Conservation (phyloP, 2,113 vertebrate genomes). For the Myotis davidii region DNA sequence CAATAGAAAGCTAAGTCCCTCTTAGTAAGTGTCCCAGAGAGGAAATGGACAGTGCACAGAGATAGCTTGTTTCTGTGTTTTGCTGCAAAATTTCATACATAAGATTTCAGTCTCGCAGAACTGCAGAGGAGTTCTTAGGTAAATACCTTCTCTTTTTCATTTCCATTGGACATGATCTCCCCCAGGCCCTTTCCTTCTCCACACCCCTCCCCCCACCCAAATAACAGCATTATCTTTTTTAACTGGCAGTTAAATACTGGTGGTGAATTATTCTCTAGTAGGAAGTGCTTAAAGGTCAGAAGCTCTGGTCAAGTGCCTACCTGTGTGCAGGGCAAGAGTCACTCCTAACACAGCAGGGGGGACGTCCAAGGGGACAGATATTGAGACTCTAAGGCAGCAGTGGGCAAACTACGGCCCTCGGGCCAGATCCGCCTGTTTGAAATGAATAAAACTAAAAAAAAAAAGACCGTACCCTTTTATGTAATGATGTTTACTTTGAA, state of each 20-base stretch:
- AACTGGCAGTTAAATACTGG: neutral
- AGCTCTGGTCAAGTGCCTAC: neutral
- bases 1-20: neutral
- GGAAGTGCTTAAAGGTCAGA: neutral
- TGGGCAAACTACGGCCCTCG: too few relatives aligned
- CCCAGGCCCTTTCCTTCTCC: neutral
- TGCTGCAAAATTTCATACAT: neutral
- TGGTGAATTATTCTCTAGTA: conserved; percentile 2
- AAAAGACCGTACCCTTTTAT: too few relatives aligned
- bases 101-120: conserved; percentile 6
- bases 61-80: neutral
- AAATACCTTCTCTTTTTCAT: neutral
- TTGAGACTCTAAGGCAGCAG: neutral
- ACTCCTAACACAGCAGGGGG: neutral
- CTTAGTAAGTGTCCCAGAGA: neutral
- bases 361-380: rapidly evolving
- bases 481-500: too few relatives aligned
- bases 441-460: too few relatives aligned
- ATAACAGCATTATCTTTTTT: neutral
- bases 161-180: neutral
- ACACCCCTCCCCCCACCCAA: neutral
- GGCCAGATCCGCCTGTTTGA: too few relatives aligned
- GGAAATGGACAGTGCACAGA: neutral
- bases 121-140: neutral
- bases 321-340: neutral